Percentiles rank a stretch among this genome's conserved stretches.
These are phyloP conservation scores for Notechis scutatus DNA, from an alignment of 2,113 vertebrate genomes.

Conservation along the genomic window DNA sequence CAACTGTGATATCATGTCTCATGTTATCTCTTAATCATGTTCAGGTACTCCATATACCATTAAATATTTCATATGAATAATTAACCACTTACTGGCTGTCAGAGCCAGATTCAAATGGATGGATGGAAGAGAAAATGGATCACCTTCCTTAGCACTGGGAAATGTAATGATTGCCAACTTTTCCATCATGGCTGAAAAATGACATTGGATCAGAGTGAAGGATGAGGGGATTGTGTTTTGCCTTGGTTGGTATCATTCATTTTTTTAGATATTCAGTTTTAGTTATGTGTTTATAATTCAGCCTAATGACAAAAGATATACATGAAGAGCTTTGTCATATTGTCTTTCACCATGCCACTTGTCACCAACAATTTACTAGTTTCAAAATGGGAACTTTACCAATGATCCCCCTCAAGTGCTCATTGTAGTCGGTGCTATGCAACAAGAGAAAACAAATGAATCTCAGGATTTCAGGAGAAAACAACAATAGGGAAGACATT, in stretches of 20 bases:
- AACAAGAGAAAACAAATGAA: background rate
- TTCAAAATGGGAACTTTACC: background rate
- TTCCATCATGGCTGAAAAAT: slow-evolving; percentile 45
- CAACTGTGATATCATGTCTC: background rate
- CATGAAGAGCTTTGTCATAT: slow-evolving; percentile 26
- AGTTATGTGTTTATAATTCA: slow-evolving; percentile 27
- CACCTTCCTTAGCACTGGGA: slow-evolving; percentile 59
- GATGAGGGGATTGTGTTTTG: slow-evolving; percentile 46
- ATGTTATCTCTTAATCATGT: slow-evolving; percentile 7
- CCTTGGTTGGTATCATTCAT: slow-evolving; percentile 31
- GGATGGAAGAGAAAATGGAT: slow-evolving; percentile 57
- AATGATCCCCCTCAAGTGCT: background rate
- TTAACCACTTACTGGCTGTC: slow-evolving; percentile 63
- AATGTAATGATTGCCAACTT: slow-evolving; percentile 60
- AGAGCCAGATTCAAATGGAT: slow-evolving; percentile 63
- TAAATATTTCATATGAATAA: slow-evolving; percentile 72
- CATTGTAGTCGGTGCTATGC: background rate
- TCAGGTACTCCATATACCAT: slow-evolving; percentile 61
- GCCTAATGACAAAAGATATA: slow-evolving; percentile 4
- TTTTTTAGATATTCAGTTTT: slow-evolving; percentile 52
- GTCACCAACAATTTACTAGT: background rate
- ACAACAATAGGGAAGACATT: background rate
- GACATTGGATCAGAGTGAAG: slow-evolving; percentile 40
- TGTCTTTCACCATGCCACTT: slow-evolving; percentile 28
- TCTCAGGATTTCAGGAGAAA: background rate